A percentile compares a stretch with the other conserved stretches of the same genome.
Evolutionary conservation across 2,113 vertebrate genomes (phyloP).

Genomic region (Lipophrys pholis): DNA sequence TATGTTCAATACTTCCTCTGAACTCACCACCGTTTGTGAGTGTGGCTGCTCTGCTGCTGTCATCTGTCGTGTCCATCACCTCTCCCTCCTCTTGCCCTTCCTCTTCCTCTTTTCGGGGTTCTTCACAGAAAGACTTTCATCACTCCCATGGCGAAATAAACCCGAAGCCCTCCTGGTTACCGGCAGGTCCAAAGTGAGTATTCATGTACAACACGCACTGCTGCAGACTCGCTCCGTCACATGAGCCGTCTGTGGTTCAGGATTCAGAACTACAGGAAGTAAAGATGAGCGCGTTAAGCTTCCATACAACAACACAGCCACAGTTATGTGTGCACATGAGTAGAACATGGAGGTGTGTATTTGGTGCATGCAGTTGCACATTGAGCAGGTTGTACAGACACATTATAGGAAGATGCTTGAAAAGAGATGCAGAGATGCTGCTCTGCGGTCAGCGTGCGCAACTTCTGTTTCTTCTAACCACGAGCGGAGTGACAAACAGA

Average conservation of each 20-base stretch:
- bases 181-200: neutral
- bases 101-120: slow-evolving; percentile 63
- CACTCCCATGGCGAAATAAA: slow-evolving; percentile 25
- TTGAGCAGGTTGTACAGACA: neutral
- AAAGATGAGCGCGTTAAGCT: neutral
- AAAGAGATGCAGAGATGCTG: neutral
- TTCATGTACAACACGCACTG: neutral
- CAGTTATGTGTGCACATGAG: neutral
- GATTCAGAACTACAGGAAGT: slow-evolving; percentile 55
- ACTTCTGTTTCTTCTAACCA: slow-evolving; percentile 40
- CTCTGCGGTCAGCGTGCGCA: slow-evolving; percentile 34
- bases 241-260: slow-evolving; percentile 70
- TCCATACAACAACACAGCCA: no score
- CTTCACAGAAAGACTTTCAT: slow-evolving; percentile 33
- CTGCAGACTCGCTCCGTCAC: slow-evolving; percentile 39
- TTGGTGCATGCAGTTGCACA: neutral
- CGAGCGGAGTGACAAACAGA: neutral
- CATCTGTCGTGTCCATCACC: slow-evolving; percentile 63
- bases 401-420: neutral
- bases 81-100: slow-evolving; percentile 24
- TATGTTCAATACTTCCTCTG: neutral
- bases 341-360: no score
- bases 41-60: neutral
- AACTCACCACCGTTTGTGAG: slow-evolving; percentile 55
- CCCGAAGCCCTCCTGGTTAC: neutral